These are phyloP conservation scores for Betta splendens DNA, from an alignment of 2,797 vertebrate genomes.

Conservation along the genomic window DNA sequence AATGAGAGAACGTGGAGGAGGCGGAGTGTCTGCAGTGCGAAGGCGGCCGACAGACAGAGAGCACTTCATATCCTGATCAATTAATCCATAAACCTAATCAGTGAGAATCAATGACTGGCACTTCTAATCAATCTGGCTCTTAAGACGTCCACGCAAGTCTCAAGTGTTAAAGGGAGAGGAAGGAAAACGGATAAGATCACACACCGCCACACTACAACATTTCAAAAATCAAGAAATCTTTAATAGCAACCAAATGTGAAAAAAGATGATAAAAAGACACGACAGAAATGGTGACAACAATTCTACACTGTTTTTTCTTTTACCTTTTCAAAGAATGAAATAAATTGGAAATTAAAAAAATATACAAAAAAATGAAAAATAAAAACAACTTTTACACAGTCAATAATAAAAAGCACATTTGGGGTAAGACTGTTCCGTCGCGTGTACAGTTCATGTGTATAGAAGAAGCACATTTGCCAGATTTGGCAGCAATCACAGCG, in stretches of 20 bases:
- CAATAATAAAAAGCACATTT: constrained; percentile 77
- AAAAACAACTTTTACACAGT: constrained; percentile 65
- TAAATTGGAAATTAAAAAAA: constrained; percentile 45
- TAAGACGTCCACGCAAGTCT: constrained; percentile 26
- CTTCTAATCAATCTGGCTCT: constrained; percentile 37
- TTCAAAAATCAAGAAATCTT: constrained; percentile 78
- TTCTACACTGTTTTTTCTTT: constrained; percentile 37
- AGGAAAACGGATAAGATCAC: constrained; percentile 38
- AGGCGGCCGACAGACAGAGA: constrained; percentile 50
- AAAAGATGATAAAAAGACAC: constrained; percentile 67
- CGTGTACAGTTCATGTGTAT: constrained; percentile 68
- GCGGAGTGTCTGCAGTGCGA: constrained; percentile 31
- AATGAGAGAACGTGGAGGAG: constrained; percentile 50
- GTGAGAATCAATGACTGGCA: constrained; percentile 58
- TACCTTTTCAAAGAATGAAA: constrained; percentile 42
- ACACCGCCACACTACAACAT: constrained; percentile 41
- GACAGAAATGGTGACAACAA: constrained; percentile 69
- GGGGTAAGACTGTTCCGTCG: constrained; percentile 63
- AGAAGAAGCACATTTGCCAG: constrained; percentile 75
- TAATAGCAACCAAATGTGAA: constrained; percentile 79
- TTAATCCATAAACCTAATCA: constrained; percentile 77
- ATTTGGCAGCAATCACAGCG: constrained; percentile 76
- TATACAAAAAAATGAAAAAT: constrained; percentile 34
- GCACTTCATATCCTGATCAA: constrained; percentile 69
- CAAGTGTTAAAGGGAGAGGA: constrained; percentile 41